These are phyloP conservation scores for Tuta absoluta DNA, from an alignment of 2,888 invertebrate species.

Conservation along the genomic window DNA sequence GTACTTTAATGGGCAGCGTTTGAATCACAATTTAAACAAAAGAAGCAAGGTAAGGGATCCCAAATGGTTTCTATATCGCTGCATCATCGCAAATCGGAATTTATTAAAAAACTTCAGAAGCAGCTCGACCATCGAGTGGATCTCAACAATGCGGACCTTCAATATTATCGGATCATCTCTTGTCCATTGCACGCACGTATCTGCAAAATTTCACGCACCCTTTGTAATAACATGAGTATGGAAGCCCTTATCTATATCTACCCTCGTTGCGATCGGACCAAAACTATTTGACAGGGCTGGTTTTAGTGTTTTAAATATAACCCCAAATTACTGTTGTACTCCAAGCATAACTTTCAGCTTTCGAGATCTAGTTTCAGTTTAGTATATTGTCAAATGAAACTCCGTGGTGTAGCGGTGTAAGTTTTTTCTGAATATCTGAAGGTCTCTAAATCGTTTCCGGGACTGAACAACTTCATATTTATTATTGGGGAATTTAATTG, in stretches of 20 bases:
- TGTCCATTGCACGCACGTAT: constrained; percentile 62
- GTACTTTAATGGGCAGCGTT: not conserved
- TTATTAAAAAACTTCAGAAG: constrained; percentile 52
- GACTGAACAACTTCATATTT: too few relatives aligned
- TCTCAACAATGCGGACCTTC: constrained; percentile 39
- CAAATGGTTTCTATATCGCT: constrained; percentile 25
- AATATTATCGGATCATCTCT: constrained; percentile 64
- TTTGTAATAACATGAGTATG: constrained; percentile 68
- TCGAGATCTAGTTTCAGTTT: not conserved
- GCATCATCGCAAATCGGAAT: constrained; percentile 42
- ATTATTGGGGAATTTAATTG: too few relatives aligned
- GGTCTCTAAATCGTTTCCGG: too few relatives aligned
- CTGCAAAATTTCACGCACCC: constrained; percentile 78
- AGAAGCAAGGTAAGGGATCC: constrained; percentile 15
- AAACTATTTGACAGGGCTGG: constrained; percentile 39
- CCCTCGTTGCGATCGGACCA: constrained; percentile 60
- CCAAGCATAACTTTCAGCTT: not conserved
- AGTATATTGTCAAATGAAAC: not conserved
- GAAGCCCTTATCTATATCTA: constrained; percentile 73
- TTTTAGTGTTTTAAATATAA: not conserved
- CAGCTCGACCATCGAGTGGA: constrained; percentile 35
- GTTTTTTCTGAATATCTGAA: too few relatives aligned
- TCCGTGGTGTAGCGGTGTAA: too few relatives aligned
- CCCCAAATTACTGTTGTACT: not conserved
- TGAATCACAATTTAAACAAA: not conserved